Conservation (phyloP, 2,797 vertebrate species). For the Malurus splendens region DNA sequence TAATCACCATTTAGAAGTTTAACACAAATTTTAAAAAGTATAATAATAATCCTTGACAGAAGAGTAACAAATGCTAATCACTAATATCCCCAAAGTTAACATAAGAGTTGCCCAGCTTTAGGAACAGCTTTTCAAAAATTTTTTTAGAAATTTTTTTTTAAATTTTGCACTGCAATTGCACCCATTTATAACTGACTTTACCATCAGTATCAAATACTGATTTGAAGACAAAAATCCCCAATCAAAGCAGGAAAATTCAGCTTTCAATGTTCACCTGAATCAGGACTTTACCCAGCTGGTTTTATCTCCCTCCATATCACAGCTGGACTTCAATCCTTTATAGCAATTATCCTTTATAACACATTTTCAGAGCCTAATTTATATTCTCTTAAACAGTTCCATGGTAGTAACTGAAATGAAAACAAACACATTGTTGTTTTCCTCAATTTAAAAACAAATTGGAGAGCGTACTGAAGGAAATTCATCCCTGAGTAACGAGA, state of each 20-base stretch:
- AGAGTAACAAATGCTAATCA: neutral
- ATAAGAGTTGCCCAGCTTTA: neutral
- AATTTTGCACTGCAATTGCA: neutral
- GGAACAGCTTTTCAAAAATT: neutral
- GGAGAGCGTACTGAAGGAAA: neutral
- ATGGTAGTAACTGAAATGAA: neutral
- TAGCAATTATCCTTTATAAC: neutral
- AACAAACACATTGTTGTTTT: neutral
- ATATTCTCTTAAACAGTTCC: neutral
- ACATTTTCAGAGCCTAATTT: neutral
- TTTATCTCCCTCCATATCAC: neutral
- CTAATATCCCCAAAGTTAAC: neutral
- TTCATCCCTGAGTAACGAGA: conserved; percentile 30
- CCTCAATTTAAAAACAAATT: neutral
- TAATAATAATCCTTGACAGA: neutral
- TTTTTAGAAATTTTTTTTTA: neutral
- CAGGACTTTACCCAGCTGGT: neutral
- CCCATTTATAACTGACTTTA: neutral
- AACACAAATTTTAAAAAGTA: neutral
- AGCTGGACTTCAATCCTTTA: neutral
- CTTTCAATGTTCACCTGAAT: neutral
- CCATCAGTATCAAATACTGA: neutral
- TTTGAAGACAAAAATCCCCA: neutral
- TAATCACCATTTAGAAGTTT: neutral
- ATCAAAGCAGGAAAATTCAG: neutral